Conservation (phyloP, 2,113 vertebrate species). For the Galbula dea region DNA sequence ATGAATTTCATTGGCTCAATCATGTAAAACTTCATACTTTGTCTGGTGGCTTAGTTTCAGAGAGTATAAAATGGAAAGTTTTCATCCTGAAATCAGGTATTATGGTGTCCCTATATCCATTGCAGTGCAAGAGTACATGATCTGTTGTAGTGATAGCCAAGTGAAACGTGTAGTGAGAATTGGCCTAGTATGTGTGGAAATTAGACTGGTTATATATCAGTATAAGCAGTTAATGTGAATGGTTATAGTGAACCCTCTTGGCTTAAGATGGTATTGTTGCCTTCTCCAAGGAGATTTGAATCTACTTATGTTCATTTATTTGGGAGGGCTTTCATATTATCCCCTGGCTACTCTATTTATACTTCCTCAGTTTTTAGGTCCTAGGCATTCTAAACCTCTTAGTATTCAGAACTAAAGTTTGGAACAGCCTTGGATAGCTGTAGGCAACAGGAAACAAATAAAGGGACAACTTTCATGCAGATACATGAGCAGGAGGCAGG, state of each 20-base stretch:
- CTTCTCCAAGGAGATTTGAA: background rate
- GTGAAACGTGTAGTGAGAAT: background rate
- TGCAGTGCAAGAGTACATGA: background rate
- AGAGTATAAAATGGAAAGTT: background rate
- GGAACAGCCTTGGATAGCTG: background rate
- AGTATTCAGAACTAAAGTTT: background rate
- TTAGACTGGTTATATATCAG: background rate
- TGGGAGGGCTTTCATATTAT: background rate
- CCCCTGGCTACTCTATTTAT: background rate
- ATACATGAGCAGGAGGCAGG: background rate
- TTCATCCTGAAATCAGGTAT: background rate
- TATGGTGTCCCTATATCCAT: background rate
- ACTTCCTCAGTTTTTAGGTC: background rate
- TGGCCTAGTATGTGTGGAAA: background rate
- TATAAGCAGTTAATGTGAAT: background rate
- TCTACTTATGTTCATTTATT: background rate
- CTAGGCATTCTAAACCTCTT: background rate
- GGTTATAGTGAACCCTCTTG: background rate
- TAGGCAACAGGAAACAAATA: background rate
- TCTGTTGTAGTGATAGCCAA: background rate
- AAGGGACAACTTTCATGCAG: background rate
- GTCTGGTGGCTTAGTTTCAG: background rate
- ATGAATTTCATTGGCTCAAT: background rate
- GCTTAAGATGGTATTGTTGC: background rate
- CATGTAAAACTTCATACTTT: background rate